Conservation (phyloP, 1,140 invertebrate genomes). For the Micrasema longulum region DNA sequence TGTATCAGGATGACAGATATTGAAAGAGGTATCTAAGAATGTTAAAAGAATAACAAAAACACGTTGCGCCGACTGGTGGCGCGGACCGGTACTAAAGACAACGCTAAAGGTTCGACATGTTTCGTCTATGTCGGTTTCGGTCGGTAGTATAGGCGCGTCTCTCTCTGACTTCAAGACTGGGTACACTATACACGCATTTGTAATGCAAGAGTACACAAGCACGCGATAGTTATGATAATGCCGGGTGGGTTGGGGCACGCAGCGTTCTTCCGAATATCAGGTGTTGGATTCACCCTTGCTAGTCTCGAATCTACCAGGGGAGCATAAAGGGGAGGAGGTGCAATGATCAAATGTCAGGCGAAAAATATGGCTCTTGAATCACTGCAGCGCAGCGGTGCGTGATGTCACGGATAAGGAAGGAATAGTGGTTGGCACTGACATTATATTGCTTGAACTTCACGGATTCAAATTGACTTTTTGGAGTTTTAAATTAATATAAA, state of each 20-base stretch:
- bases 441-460: not conserved
- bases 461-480: not conserved
- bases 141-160: slow-evolving; percentile 34
- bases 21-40: slow-evolving; percentile 39
- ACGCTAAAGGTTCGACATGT: slow-evolving; percentile 45
- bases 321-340: slow-evolving; percentile 20
- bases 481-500: not conserved
- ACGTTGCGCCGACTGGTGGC: slow-evolving; percentile 49
- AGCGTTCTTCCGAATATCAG: slow-evolving; percentile 31
- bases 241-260: slow-evolving; percentile 16
- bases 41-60: slow-evolving; percentile 52
- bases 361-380: slow-evolving; percentile 8
- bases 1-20: slow-evolving; percentile 12
- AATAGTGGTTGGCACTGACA: not conserved
- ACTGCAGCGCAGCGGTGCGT: slow-evolving; percentile 7
- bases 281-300: too few species aligned
- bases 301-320: slow-evolving; percentile 5
- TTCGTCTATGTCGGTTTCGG: slow-evolving; percentile 31
- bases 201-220: slow-evolving; percentile 40
- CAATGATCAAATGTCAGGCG: slow-evolving; percentile 29
- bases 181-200: slow-evolving; percentile 35
- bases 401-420: not conserved
- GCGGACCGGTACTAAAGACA: slow-evolving; percentile 52
- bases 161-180: slow-evolving; percentile 25
- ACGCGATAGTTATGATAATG: not conserved